Evolutionary conservation across 2,113 vertebrate genomes (phyloP).

Genomic region (Microcebus griseorufus): DNA sequence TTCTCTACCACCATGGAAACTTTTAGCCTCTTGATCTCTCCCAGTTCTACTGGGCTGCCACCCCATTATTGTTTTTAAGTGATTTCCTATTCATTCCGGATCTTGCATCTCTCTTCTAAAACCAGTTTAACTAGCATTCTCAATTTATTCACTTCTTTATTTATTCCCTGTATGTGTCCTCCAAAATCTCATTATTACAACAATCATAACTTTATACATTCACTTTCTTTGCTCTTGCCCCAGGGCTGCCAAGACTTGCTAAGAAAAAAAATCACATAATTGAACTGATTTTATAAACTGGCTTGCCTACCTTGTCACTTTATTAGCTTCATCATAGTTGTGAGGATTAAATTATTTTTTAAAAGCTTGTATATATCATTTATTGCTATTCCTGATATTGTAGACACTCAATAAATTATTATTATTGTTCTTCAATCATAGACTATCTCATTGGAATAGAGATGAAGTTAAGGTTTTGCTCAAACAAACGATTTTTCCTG

Average conservation of each 20-base stretch:
- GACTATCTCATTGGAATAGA: slow-evolving; percentile 28
- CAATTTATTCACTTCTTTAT: background rate
- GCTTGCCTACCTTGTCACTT: background rate
- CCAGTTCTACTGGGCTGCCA: background rate
- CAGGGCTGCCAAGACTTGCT: background rate
- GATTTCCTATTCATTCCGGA: background rate
- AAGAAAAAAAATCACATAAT: slow-evolving; percentile 4
- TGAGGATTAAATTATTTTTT: background rate
- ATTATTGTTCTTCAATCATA: slow-evolving; percentile 31
- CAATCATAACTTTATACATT: slow-evolving; percentile 19
- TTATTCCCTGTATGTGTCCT: background rate
- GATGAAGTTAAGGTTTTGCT: slow-evolving; percentile 47
- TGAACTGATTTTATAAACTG: background rate
- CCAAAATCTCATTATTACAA: background rate
- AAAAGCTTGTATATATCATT: background rate
- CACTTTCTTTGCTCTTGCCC: background rate
- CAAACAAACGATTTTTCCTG: slow-evolving; percentile 47
- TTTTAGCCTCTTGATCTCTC: background rate
- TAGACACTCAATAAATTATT: background rate
- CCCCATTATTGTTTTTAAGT: background rate
- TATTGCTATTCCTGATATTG: background rate
- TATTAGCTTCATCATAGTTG: slow-evolving; percentile 6
- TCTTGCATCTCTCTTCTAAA: background rate
- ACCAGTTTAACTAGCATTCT: background rate
- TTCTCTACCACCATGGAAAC: background rate